Evolutionary conservation across 2,888 invertebrate genomes (phyloP).

Genomic region (Apodemia duryi): DNA sequence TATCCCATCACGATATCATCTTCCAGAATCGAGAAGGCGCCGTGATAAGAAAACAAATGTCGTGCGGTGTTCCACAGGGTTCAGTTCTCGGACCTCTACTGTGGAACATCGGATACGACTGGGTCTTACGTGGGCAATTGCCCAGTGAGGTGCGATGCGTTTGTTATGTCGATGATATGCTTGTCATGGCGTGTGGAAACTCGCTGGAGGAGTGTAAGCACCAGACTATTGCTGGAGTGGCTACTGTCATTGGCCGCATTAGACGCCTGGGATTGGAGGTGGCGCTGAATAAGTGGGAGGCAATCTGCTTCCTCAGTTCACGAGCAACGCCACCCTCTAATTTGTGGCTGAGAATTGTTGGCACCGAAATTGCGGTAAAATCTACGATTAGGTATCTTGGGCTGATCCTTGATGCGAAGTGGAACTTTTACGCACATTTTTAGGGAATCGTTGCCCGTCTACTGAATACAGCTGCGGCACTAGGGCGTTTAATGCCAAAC

Average conservation of each 20-base stretch:
- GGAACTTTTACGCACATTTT: too few relatives aligned
- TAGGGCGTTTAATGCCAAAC: not conserved
- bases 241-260: constrained; percentile 2
- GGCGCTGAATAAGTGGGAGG: not conserved
- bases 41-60: not conserved
- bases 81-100: not conserved
- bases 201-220: constrained; percentile 14
- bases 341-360: too few relatives aligned
- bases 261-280: not conserved
- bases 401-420: too few relatives aligned
- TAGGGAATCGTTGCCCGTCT: too few relatives aligned
- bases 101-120: too few relatives aligned
- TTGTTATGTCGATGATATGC: not conserved
- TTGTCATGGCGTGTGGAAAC: not conserved
- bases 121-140: too few relatives aligned
- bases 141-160: not conserved
- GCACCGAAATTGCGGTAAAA: too few relatives aligned
- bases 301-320: too few relatives aligned
- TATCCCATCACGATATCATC: not conserved
- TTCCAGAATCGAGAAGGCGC: not conserved
- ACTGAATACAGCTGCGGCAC: not conserved
- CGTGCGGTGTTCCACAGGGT: not conserved
- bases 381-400: not conserved
- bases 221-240: constrained; percentile 17
- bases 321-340: too few relatives aligned